Base-by-base conservation (phyloP, 2,797 vertebrate species). In the Poecilia wingei region DNA sequence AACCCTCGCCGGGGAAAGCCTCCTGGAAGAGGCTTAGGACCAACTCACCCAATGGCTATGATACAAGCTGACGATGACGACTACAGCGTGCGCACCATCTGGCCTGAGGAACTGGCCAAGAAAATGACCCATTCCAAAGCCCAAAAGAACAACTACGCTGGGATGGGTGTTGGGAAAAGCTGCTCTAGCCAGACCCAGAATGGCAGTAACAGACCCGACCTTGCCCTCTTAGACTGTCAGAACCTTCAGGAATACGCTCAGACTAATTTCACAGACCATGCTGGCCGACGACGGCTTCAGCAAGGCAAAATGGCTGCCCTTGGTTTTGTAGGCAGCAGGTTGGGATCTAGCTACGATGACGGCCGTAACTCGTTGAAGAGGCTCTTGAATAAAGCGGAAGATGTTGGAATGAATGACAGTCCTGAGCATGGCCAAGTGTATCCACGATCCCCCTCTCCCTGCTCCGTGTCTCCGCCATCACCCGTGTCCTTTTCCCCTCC, bases 1-100 rank as follows among this genome's bases (percentile, higher is more conserved):
- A 96, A 97, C 87, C 96, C 96, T 61, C 95, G 93, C 57, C 87
- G 95, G 76, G 88, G 92, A 36, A 96, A 96, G 86, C 94, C 93
- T n/a, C 96, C 95, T 0, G 95, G 93, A 78, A 87, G 93, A 82
- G 84, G 89, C 33, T 39, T 86, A 0, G 91, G 86, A 45, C 89
- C 90, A 6, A 78, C 90, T 79, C 93, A 92, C 69, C 83, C 84
- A 0, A 86, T 91, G 82, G 90, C 89, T 46, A 88, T 87, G 80
- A 95, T 91, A 74, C 92, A 92, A 78, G 84, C 92, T 0, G 95
- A 96, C 18, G 96, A 96, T 3, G 96, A 96, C 1, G 96, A 97
- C 86, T 97, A 96, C 91, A 96, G 95, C 0, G 95, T 96, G 46
- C 95, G 96, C n/a, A 96, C 95, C 46, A 96, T 97, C 85, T 97